Evolutionary conservation across 2,113 vertebrate species (phyloP).

Genomic region (Sturnira hondurensis): DNA sequence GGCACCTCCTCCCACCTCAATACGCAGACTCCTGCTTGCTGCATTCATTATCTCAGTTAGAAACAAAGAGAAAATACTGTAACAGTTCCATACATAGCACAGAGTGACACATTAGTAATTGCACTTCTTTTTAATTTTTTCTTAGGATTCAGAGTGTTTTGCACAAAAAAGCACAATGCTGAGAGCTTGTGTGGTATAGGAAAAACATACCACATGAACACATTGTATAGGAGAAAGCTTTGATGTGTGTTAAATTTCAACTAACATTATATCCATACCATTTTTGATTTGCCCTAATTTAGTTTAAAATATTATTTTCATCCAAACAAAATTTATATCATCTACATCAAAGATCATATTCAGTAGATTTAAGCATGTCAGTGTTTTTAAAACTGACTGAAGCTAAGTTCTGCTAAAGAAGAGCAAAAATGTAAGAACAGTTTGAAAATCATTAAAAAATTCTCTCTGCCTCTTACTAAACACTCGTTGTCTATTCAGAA

Average conservation of each 20-base stretch:
- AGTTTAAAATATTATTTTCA: background rate
- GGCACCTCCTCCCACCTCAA: background rate
- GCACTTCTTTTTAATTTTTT: background rate
- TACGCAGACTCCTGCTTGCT: background rate
- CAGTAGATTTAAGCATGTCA: slow-evolving; percentile 18
- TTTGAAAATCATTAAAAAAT: background rate
- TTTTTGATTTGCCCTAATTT: background rate
- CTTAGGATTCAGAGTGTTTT: background rate
- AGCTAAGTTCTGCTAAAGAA: background rate
- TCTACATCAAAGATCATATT: background rate
- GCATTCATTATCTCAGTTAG: background rate
- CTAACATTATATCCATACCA: background rate
- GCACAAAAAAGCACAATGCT: background rate
- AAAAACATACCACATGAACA: background rate
- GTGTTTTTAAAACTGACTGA: background rate
- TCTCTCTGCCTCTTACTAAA: background rate
- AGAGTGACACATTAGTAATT: background rate
- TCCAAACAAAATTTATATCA: background rate
- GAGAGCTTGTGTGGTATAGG: background rate
- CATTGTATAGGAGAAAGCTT: background rate
- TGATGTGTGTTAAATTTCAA: background rate
- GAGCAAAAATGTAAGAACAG: background rate
- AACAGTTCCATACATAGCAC: background rate
- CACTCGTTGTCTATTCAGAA: background rate
- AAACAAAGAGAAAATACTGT: background rate